Evolutionary conservation across 2,113 vertebrate species (phyloP).

Genomic region (Anhinga rufa): DNA sequence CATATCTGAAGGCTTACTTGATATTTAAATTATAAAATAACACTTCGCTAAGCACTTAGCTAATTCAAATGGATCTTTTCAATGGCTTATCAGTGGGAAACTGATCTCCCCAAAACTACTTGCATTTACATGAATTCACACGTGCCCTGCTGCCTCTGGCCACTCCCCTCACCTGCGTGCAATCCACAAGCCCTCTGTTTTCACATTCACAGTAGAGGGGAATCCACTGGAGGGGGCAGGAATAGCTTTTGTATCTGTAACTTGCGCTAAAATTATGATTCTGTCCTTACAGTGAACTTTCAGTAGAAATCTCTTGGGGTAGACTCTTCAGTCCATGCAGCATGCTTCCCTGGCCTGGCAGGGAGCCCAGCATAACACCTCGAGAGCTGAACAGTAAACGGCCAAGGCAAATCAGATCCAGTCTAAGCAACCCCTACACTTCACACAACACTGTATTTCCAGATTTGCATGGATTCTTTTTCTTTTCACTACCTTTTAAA

Average conservation of each 20-base stretch:
- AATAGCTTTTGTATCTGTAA: neutral
- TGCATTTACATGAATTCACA: neutral
- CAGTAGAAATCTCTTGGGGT: neutral
- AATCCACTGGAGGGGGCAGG: neutral
- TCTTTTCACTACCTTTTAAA: neutral
- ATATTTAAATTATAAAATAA: neutral
- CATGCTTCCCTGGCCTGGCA: neutral
- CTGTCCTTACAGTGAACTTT: constrained; percentile 20
- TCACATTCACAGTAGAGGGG: neutral
- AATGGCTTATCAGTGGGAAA: neutral
- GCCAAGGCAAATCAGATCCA: neutral
- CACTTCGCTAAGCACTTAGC: neutral
- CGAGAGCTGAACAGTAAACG: neutral
- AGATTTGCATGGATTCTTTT: neutral
- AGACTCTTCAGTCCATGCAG: neutral
- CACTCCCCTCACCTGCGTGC: neutral
- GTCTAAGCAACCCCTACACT: neutral
- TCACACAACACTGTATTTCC: neutral
- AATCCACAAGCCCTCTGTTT: neutral
- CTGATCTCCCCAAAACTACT: neutral
- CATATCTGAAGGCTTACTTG: neutral
- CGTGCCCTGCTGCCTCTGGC: neutral
- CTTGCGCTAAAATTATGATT: neutral
- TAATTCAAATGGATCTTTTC: neutral
- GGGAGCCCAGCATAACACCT: neutral